Base-by-base conservation (phyloP, 2,113 vertebrate genomes). In the Cochlearius cochlearius region DNA sequence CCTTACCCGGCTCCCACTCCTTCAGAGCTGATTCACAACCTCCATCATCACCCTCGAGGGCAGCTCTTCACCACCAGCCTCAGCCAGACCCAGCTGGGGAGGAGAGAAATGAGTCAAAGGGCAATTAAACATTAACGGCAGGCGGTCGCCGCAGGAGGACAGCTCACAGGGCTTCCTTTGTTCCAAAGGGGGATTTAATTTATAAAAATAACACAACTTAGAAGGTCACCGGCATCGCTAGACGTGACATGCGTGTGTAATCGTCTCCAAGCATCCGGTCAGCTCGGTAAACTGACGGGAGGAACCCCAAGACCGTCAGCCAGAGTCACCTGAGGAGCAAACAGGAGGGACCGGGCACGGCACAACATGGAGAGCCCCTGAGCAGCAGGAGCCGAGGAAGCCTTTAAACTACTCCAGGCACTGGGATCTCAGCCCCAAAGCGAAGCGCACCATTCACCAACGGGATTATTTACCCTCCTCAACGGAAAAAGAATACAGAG, bases 141-240 rank as follows among this genome's bases (percentile, higher is more conserved):
- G 47, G 88, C n/a, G 7, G n/a, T 22, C 8, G 6, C 43, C 1
- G 3, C 10, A 0, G 53, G 29, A 77, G 66, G 75, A 73, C 69
- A 86, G 66, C 86, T 86, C 88, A 83, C 74, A 39, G 43, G 52
- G 63, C 76, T 75, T 15, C 90, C 55, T 82, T 74, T 76, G 75
- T 95, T 94, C 89, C 92, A 60, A 86, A 95, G 88, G 30, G 76
- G 67, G 81, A 68, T 96, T 98, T 97, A 96, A 92, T 97, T 96
- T 96, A 96, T 86, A 97, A 97, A 98, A 98, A 96, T 92, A 97
- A 96, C 89, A 96, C 91, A 95, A 94, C 90, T 92, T 53, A 88
- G 96, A 96, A 96, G 96, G 96, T 94, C 97, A 87, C 83, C 34
- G 27, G 96, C 47, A 62, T 71, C 23, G 80, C 87, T 93, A 34